Evolutionary conservation across 2,797 vertebrate genomes (phyloP), one percentile per base, ranked within the genome.

Genomic region (Chiroxiphia lanceolata): DNA sequence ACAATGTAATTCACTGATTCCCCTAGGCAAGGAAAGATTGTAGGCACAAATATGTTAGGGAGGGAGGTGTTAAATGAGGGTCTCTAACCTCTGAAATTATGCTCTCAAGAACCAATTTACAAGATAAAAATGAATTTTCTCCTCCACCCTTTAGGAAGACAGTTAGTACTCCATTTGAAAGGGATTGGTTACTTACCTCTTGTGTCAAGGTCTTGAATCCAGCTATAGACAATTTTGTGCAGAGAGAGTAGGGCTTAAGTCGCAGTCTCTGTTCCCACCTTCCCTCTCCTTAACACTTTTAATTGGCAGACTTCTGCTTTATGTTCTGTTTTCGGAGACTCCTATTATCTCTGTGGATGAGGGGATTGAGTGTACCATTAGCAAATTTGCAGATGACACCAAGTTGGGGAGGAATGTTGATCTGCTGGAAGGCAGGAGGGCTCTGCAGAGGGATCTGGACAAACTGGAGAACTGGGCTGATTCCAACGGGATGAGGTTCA

Each of bases 1-100:
- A n/a, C 29, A 50, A 33, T 27, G 16, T 20, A 78, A 81, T 78
- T 81, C 74, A 47, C 42, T 18, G 29, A 69, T 92, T 76, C 38
- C 70, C 77, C 31, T 31, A 93, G 92, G 80, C 90, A 81, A 86
- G 74, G 80, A 92, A 95, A 92, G 26, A 78, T 12, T 72, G 34
- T 57, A 90, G 23, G 31, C 50, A 79, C 19, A 83, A 74, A 78
- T 57, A 42, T 51, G 17, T 19, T 34, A 29, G 4, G 15, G 15
- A 7, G 9, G 15, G 5, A 3, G 1, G 6, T 31, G 21, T 56
- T 60, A 83, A 85, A 79, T 31, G 64, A 69, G n/a, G 8, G 27
- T 83, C n/a, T 89, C 44, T 67, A 89, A 85, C 36, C 38, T 87
- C 82, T 53, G 48, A 79, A 89, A 89, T 48, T 8, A 70, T 34